Evolutionary conservation across 2,797 vertebrate genomes (phyloP).

Genomic region (Rhinoraja longicauda): DNA sequence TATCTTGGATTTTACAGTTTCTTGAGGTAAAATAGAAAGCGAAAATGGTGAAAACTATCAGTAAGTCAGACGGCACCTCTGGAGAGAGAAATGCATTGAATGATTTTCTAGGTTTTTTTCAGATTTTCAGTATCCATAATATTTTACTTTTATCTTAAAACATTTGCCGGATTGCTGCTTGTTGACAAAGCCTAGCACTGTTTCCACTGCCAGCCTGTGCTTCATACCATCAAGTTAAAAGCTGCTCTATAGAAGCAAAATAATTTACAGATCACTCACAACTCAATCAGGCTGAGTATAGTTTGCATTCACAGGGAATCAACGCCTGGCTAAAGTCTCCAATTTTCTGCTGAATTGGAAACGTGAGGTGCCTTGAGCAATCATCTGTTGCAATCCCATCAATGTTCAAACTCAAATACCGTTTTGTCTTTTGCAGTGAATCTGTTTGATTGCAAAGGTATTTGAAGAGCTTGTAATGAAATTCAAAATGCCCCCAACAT

Average conservation of each 20-base stretch:
- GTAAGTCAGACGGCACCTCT: not conserved
- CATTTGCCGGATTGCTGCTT: not conserved
- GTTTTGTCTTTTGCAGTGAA: not conserved
- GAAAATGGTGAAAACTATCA: not conserved
- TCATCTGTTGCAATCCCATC: not conserved
- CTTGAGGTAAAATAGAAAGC: not conserved
- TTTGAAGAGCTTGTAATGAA: not conserved
- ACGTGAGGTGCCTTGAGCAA: not conserved
- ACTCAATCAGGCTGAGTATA: not conserved
- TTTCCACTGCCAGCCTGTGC: not conserved
- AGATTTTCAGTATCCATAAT: not conserved
- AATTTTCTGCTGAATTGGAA: not conserved
- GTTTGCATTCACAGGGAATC: not conserved
- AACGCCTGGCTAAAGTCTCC: not conserved
- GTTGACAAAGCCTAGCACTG: not conserved
- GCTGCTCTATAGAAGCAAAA: not conserved
- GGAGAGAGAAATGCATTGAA: not conserved
- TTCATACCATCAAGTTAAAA: not conserved
- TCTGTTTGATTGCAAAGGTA: not conserved
- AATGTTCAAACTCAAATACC: not conserved
- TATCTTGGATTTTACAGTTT: not conserved
- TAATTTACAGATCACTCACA: not conserved
- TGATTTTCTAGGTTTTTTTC: not conserved
- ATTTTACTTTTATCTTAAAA: not conserved
- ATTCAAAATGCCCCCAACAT: not conserved